These are phyloP conservation scores for Rallus limicola DNA, from an alignment of 2,113 vertebrate genomes.

Conservation along the genomic window DNA sequence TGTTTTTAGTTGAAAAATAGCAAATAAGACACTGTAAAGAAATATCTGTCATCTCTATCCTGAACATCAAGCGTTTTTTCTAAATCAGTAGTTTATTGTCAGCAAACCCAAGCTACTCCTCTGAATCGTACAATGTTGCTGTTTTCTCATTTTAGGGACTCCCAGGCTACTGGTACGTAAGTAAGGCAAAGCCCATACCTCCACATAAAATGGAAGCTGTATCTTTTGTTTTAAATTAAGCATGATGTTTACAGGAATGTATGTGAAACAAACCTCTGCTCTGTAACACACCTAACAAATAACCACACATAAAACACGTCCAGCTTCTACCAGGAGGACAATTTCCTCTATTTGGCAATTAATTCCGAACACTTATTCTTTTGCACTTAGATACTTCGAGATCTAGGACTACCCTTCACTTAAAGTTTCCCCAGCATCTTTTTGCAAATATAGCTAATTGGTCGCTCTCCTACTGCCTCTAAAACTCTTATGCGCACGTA, in stretches of 20 bases:
- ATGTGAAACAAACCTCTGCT: slow-evolving; percentile 33
- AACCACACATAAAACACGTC: neutral
- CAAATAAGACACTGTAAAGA: slow-evolving; percentile 54
- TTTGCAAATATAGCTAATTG: slow-evolving; percentile 35
- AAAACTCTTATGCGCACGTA: slow-evolving; percentile 5
- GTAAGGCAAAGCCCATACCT: slow-evolving; percentile 35
- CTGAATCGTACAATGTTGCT: slow-evolving; percentile 14
- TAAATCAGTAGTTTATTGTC: slow-evolving; percentile 49
- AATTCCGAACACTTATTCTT: neutral
- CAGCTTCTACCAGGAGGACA: slow-evolving; percentile 17
- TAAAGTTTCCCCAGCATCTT: slow-evolving; percentile 44
- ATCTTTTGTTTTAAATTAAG: slow-evolving; percentile 62
- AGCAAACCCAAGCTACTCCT: slow-evolving; percentile 49
- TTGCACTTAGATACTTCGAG: neutral
- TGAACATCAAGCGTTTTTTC: slow-evolving; percentile 38
- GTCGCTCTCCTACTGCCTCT: slow-evolving; percentile 13
- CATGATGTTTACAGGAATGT: slow-evolving; percentile 47
- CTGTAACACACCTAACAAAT: neutral
- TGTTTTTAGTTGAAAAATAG: slow-evolving; percentile 58
- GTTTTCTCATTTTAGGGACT: slow-evolving; percentile 25
- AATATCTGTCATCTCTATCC: slow-evolving; percentile 12
- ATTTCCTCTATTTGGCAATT: neutral
- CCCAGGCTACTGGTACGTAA: neutral
- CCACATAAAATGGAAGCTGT: slow-evolving; percentile 65
- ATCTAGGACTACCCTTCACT: neutral